A percentile compares a stretch with the other conserved stretches of the same genome.
phyloP scores from a whole-genome alignment of 2,113 vertebrate genomes.

The Blennius ocellaris region DNA sequence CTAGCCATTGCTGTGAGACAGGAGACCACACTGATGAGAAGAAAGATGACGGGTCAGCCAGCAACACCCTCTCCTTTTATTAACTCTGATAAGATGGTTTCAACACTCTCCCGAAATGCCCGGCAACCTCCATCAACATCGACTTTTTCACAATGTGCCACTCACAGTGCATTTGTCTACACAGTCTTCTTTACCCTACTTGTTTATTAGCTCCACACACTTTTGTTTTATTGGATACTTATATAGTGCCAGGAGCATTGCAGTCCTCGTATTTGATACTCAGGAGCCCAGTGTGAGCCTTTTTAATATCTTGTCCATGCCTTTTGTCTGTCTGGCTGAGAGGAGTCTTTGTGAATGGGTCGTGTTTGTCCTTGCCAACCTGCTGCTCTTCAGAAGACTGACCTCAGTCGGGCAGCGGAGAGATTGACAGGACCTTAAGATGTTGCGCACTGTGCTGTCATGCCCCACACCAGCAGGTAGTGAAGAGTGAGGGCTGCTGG shows the following conservation, averaged over 20 bases:
- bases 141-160: constrained; percentile 64
- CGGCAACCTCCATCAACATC: constrained; percentile 64
- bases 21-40: constrained; percentile 74
- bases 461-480: constrained; percentile 75
- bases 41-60: constrained; percentile 74
- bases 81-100: constrained; percentile 80
- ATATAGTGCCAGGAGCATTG: constrained; percentile 44
- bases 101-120: constrained; percentile 61
- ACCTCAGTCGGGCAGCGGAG: constrained; percentile 64
- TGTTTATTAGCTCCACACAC: constrained; percentile 55
- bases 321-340: constrained; percentile 58
- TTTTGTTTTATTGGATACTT: constrained; percentile 58
- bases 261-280: constrained; percentile 31
- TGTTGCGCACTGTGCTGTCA: constrained; percentile 73
- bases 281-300: constrained; percentile 25
- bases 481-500: constrained; percentile 72
- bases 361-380: constrained; percentile 77
- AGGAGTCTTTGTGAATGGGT: constrained; percentile 58
- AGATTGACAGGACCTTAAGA: constrained; percentile 81
- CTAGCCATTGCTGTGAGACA: constrained; percentile 65
- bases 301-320: constrained; percentile 58
- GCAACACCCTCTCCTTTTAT: constrained; percentile 78
- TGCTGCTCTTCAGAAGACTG: constrained; percentile 71
- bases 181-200: constrained; percentile 37
- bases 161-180: constrained; percentile 56